phyloP scores from a whole-genome alignment of 2,797 vertebrate species.

The Loris lydekkerianus region DNA sequence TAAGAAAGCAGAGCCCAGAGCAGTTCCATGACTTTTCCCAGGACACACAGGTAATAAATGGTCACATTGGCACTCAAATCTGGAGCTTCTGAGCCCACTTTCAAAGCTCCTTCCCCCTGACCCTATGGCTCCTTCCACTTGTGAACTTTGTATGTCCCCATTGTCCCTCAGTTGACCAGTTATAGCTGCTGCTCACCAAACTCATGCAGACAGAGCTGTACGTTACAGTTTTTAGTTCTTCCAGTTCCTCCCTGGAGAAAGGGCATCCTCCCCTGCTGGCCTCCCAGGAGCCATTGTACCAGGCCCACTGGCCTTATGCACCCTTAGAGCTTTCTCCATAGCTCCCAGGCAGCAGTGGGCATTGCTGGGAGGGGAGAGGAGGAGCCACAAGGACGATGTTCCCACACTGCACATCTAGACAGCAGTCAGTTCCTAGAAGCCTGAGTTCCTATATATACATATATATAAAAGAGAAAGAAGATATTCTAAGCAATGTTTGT shows the following conservation, averaged over 20 bases:
- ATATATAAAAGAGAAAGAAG: not conserved
- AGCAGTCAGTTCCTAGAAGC: not conserved
- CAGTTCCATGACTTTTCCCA: not conserved
- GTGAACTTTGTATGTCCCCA: not conserved
- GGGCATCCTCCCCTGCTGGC: not conserved
- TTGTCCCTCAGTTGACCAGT: too few species aligned
- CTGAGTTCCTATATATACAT: not conserved
- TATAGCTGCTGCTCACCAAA: not conserved
- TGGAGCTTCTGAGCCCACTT: not conserved
- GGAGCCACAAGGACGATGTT: not conserved
- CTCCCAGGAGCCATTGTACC: not conserved
- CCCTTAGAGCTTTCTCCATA: not conserved
- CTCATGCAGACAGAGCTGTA: not conserved
- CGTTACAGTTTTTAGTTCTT: not conserved
- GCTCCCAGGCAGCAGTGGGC: not conserved
- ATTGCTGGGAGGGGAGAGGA: not conserved
- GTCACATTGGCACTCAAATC: not conserved
- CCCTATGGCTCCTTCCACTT: not conserved
- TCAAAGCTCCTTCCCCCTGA: not conserved
- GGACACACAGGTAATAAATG: not conserved
- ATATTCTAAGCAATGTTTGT: not conserved
- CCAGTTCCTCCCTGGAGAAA: not conserved
- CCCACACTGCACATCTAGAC: too few species aligned
- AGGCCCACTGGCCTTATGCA: not conserved
- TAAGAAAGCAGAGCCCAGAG: conserved; percentile 1